Conservation (phyloP, 2,113 vertebrate genomes). For the Crotalus horridus region DNA sequence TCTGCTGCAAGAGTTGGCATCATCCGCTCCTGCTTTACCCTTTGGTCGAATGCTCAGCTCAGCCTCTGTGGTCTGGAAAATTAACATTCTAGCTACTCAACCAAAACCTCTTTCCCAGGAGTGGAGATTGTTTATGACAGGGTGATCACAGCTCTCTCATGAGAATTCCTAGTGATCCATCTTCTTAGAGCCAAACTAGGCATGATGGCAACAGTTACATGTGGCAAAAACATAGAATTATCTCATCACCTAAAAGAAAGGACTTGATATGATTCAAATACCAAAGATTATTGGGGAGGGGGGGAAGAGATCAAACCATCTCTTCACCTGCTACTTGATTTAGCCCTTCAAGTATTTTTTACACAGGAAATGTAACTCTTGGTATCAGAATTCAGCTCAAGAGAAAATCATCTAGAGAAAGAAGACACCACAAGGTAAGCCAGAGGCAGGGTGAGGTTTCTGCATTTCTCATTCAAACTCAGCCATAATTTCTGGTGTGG, state of each 20-base stretch:
- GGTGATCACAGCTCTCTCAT: neutral
- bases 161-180: neutral
- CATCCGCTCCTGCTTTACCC: neutral
- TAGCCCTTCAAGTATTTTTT: neutral
- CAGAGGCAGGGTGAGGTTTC: neutral
- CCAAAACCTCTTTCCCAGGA: slow-evolving; percentile 25
- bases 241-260: neutral
- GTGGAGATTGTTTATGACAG: slow-evolving; percentile 10
- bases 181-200: neutral
- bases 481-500: neutral
- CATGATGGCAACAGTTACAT: neutral
- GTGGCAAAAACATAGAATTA: neutral
- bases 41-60: slow-evolving; percentile 6
- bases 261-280: neutral
- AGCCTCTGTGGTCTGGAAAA: slow-evolving; percentile 22
- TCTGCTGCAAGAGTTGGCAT: neutral
- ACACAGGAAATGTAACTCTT: neutral
- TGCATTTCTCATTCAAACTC: neutral
- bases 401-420: neutral
- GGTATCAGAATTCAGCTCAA: neutral
- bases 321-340: neutral
- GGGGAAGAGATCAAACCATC: neutral
- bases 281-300: neutral
- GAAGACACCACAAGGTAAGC: neutral
- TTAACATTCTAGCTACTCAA: slow-evolving; percentile 11